These are phyloP conservation scores for Stegophylla sp. DNA, from an alignment of 2,888 invertebrate species.

Conservation along the genomic window DNA sequence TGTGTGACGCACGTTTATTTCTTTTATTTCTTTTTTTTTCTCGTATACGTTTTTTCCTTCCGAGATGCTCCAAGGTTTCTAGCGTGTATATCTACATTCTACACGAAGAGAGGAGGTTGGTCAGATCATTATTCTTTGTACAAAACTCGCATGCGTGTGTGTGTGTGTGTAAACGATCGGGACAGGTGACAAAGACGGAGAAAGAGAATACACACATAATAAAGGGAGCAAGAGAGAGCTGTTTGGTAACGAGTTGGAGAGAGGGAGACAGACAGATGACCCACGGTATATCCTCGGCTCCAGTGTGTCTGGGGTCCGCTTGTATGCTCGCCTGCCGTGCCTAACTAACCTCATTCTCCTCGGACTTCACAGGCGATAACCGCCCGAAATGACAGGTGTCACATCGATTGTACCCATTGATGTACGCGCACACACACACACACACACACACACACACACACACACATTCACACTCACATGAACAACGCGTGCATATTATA, in stretches of 20 bases:
- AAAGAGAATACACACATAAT: neutral
- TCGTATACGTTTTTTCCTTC: conserved; percentile 32
- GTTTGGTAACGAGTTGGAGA: neutral
- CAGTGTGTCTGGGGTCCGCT: conserved; percentile 43
- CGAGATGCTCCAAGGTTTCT: conserved; percentile 53
- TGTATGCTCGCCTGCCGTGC: conserved; percentile 41
- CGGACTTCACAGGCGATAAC: conserved; percentile 50
- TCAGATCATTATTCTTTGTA: conserved; percentile 42
- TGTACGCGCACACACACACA: neutral
- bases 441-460: neutral
- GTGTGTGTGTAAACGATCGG: conserved; percentile 31
- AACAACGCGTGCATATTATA: too few relatives aligned
- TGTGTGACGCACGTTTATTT: conserved; percentile 54
- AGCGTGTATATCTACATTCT: neutral
- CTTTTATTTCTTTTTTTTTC: conserved; percentile 28
- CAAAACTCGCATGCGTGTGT: conserved; percentile 13
- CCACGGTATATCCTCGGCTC: conserved; percentile 54
- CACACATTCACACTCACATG: neutral
- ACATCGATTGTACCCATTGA: conserved; percentile 42
- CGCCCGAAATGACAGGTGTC: conserved; percentile 56
- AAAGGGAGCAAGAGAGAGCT: neutral
- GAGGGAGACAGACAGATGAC: neutral
- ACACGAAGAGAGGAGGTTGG: conserved; percentile 13
- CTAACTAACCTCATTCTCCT: conserved; percentile 57
- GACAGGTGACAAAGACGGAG: conserved; percentile 47